Conservation (phyloP, 2,888 invertebrate genomes). For the Patella ulyssiponensis region DNA sequence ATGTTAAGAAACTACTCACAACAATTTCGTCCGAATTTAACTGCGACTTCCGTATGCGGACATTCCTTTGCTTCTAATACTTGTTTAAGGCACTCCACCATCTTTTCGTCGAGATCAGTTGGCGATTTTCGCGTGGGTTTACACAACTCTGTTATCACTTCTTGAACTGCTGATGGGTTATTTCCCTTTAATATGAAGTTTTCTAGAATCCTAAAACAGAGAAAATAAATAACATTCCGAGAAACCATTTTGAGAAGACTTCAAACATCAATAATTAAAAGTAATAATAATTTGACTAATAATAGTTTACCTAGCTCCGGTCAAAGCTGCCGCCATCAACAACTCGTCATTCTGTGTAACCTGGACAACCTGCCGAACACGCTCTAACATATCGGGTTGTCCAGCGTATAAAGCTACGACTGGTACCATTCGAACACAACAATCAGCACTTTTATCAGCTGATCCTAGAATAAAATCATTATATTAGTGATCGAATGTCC, state of each 20-base stretch:
- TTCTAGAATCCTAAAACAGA: conserved; percentile 39
- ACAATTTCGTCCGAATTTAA: conserved; percentile 45
- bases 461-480: conserved; percentile 39
- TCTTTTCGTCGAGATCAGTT: conserved; percentile 41
- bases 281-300: neutral
- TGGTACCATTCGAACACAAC: conserved; percentile 53
- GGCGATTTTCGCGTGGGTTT: conserved; percentile 31
- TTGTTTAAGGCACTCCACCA: conserved; percentile 36
- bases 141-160: conserved; percentile 41
- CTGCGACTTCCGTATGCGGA: conserved; percentile 33
- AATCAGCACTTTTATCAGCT: conserved; percentile 59
- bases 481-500: no score
- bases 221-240: no score
- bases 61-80: conserved; percentile 23
- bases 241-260: no score
- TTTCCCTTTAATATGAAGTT: conserved; percentile 40
- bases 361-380: conserved; percentile 53
- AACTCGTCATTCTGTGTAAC: conserved; percentile 58
- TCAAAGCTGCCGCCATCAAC: conserved; percentile 50
- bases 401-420: conserved; percentile 63
- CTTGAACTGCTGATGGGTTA: conserved; percentile 42
- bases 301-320: conserved; percentile 54
- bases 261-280: neutral
- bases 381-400: conserved; percentile 55
- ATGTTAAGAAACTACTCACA: conserved; percentile 31